Conservation (phyloP, 2,113 vertebrate species). For the Paralichthys olivaceus region DNA sequence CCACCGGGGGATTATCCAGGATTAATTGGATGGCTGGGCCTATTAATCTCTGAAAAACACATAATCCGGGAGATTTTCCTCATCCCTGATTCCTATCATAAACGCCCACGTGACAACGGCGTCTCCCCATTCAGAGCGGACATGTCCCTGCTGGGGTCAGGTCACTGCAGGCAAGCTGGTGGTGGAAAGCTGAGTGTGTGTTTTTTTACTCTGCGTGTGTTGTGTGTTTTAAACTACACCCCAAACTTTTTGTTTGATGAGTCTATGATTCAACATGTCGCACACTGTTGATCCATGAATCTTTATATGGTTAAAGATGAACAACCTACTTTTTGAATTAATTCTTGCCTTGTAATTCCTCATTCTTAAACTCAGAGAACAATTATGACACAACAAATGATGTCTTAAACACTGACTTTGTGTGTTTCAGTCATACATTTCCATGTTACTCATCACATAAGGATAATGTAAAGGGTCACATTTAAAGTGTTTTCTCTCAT, state of each 20-base stretch:
- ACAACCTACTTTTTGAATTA: too few species aligned
- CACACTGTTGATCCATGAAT: neutral
- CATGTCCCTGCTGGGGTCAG: conserved; percentile 23
- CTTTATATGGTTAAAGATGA: neutral
- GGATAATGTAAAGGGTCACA: too few species aligned
- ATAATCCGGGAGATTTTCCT: conserved; percentile 71
- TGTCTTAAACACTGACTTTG: too few species aligned
- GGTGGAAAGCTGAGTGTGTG: neutral
- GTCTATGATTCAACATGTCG: neutral
- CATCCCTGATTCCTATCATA: conserved; percentile 56
- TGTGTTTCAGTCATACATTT: too few species aligned
- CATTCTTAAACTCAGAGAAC: too few species aligned
- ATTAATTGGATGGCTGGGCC: conserved; percentile 71
- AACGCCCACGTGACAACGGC: conserved; percentile 52
- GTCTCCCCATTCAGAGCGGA: conserved; percentile 51
- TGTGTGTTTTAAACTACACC: neutral
- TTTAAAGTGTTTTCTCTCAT: too few species aligned
- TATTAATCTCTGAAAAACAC: conserved; percentile 73
- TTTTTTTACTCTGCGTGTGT: conserved; percentile 30
- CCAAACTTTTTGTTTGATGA: neutral
- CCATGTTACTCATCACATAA: too few species aligned
- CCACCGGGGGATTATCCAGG: conserved; percentile 72
- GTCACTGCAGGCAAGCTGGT: neutral
- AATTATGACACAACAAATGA: too few species aligned
- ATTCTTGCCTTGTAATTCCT: too few species aligned